Conservation (phyloP, 1,140 invertebrate species). For the Atta cephalotes region DNA sequence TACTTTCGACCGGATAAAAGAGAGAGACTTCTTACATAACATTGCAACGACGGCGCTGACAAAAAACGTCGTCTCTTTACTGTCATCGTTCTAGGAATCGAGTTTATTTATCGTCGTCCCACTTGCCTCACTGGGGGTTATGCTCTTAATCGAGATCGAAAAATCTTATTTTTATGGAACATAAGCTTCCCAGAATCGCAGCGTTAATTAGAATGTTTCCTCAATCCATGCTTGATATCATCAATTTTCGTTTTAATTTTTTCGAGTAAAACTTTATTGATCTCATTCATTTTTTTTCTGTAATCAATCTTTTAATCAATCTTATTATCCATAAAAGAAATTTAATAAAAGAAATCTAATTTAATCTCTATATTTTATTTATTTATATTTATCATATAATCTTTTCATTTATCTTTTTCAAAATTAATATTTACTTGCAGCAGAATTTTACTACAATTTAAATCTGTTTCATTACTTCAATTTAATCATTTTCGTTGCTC, state of each 20-base stretch:
- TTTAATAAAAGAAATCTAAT: constrained; percentile 7
- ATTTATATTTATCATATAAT: background rate
- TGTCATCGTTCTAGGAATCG: constrained; percentile 34
- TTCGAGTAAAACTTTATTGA: background rate
- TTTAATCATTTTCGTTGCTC: background rate
- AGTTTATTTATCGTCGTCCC: constrained; percentile 39
- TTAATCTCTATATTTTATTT: background rate
- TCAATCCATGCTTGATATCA: background rate
- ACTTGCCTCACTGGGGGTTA: constrained; percentile 7
- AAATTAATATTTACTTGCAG: background rate
- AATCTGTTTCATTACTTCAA: background rate
- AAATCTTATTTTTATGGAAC: constrained; percentile 22
- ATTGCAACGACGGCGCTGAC: background rate
- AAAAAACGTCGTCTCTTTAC: constrained; percentile 43
- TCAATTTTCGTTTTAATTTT: constrained; percentile 7
- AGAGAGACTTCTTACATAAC: constrained; percentile 35
- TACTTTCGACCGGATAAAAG: background rate
- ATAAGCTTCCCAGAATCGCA: constrained; percentile 7
- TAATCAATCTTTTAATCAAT: background rate
- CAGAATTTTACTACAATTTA: background rate
- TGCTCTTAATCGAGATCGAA: constrained; percentile 29
- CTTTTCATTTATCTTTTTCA: background rate
- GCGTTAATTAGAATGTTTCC: constrained; percentile 8
- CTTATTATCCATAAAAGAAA: background rate
- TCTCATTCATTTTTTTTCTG: background rate